Base-by-base conservation (phyloP, 2,797 vertebrate genomes). In the Macroramphosus scolopax region DNA sequence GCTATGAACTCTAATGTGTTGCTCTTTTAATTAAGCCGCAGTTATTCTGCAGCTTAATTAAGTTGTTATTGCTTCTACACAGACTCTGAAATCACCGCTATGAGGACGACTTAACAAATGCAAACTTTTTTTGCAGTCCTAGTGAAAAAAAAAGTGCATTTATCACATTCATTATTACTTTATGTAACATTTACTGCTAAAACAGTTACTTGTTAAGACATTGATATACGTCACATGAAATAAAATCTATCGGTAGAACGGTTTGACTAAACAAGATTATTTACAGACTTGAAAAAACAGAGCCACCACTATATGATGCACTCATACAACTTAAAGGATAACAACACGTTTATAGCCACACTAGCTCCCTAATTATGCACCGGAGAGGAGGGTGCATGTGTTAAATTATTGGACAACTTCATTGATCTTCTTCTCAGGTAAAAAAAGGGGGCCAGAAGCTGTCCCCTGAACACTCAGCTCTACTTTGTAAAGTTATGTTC, bases 151-250 rank as follows among this genome's bases (percentile, higher is more conserved):
- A 84, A 83, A 77, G 73, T 81, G 79, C 81, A 40, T 71, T 53
- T 34, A 64, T 82, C 68, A 84, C 80, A 79, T 85, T 81, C 71
- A 67, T 77, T 54, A 52, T 69, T 53, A 77, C 33, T 51, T 58
- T 51, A 52, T 68, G 40, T 60, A 57, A 77, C 62, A 51, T 68
- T 55, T 65, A 72, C 62, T 42, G 52, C 68, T 72, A 62, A 63
- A 69, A 78, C 53, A 25, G 45, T 48, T 62, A 63, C 29, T 60
- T 66, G 54, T 75, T 63, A 72, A 75, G 72, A 80, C 65, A 63
- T 68, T 18, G 3, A 77, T 72, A 74, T 68, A 81, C 26, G 38
- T 67, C 33, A 83, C 63, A 43, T 9, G 15, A 32, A 56, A 43
- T 59, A 56, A 68, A 72, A 57, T 37, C 34, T 65, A 68, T 51